phyloP scores from a whole-genome alignment of 2,888 invertebrate species.

The Nyleta sp. region DNA sequence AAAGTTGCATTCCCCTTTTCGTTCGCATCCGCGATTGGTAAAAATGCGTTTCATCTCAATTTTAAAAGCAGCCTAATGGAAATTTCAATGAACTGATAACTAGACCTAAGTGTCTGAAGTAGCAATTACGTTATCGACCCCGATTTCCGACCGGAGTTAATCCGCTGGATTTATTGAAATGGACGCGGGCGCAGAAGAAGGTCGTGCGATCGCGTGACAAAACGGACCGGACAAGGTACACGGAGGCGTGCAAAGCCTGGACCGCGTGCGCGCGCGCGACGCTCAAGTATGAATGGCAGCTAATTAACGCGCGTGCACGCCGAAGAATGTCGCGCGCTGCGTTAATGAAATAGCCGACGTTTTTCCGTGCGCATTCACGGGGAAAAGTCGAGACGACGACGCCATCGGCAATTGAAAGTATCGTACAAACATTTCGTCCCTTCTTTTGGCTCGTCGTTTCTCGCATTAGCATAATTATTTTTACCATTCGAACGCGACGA shows the following conservation, averaged over 20 bases:
- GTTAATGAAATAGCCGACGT: constrained; percentile 44
- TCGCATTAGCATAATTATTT: constrained; percentile 15
- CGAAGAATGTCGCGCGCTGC: constrained; percentile 45
- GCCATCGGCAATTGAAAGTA: constrained; percentile 38
- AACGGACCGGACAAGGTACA: constrained; percentile 37
- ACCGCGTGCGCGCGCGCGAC: constrained; percentile 21
- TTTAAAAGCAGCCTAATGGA: constrained; percentile 45
- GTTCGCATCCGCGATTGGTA: background rate
- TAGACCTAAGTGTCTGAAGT: constrained; percentile 44
- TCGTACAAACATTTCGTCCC: constrained; percentile 10
- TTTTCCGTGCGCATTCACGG: constrained; percentile 31
- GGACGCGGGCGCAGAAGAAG: constrained; percentile 40
- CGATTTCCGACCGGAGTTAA: constrained; percentile 53
- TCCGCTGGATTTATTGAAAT: constrained; percentile 55
- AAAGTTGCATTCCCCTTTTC: no score
- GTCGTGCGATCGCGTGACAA: constrained; percentile 59
- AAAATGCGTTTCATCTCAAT: constrained; percentile 22
- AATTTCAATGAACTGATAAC: constrained; percentile 49
- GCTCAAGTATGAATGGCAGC: constrained; percentile 54
- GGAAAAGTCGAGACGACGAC: constrained; percentile 26
- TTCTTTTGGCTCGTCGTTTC: constrained; percentile 10
- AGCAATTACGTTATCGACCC: constrained; percentile 62
- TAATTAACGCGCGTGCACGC: constrained; percentile 57
- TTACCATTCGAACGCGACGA: background rate
- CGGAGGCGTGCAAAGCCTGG: constrained; percentile 37